Conservation (phyloP, 2,797 vertebrate genomes). For the Okamejei kenojei region DNA sequence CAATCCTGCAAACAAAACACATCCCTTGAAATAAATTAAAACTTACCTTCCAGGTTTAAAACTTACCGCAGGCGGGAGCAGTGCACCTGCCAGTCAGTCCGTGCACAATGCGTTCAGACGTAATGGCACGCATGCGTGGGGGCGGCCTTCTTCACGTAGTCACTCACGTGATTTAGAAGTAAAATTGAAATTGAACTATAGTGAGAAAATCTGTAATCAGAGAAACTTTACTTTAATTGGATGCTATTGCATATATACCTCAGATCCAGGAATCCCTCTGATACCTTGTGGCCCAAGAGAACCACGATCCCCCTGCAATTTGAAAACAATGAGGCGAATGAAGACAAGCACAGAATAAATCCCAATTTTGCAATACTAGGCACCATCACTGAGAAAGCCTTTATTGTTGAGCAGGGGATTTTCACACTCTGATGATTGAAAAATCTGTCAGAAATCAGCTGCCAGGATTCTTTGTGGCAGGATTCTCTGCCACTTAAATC, state of each 20-base stretch:
- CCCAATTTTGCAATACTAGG: neutral
- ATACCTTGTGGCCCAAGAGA: conserved; percentile 53
- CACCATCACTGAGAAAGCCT: neutral
- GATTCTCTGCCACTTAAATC: neutral
- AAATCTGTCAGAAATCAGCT: neutral
- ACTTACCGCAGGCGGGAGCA: no score
- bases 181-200: neutral
- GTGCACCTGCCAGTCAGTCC: no score
- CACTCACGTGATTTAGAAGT: no score
- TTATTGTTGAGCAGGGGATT: neutral
- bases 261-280: conserved; percentile 62
- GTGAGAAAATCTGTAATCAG: neutral
- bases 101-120: no score
- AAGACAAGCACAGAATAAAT: neutral
- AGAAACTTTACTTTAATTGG: neutral
- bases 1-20: no score
- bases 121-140: no score
- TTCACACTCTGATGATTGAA: neutral
- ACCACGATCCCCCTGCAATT: conserved; percentile 59
- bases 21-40: no score
- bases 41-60: no score
- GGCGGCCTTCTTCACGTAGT: no score
- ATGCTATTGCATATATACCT: conserved; percentile 50
- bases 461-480: neutral
- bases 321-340: neutral